phyloP scores from a whole-genome alignment of 2,888 invertebrate species.

The Julus scanicus region DNA sequence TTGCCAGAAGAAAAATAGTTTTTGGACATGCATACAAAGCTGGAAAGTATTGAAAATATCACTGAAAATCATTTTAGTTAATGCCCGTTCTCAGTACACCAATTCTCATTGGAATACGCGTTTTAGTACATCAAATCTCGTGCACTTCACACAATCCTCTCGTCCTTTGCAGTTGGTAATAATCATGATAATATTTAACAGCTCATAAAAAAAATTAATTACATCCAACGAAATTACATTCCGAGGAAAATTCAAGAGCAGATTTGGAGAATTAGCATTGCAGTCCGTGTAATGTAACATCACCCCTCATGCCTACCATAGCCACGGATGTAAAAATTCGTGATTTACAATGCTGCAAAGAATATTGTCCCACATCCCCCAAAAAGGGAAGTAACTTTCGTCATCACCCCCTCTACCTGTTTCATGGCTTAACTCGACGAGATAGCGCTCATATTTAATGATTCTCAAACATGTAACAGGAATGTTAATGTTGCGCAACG shows the following conservation, averaged over 20 bases:
- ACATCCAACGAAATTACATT: not conserved
- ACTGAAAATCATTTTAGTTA: too few species aligned
- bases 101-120: too few species aligned
- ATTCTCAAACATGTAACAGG: not conserved
- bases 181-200: not conserved
- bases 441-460: not conserved
- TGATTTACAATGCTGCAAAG: not conserved
- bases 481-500: slow-evolving; percentile 1
- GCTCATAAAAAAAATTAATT: not conserved
- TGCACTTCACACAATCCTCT: too few species aligned
- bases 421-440: not conserved
- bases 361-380: not conserved
- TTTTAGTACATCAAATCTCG: too few species aligned
- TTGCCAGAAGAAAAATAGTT: too few species aligned
- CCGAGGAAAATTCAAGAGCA: not conserved
- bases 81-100: too few species aligned
- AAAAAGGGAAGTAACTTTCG: not conserved
- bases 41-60: too few species aligned
- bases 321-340: not conserved
- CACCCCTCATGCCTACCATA: not conserved
- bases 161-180: not conserved
- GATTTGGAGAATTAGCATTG: not conserved
- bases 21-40: too few species aligned
- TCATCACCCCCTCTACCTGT: not conserved
- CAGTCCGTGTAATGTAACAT: not conserved